Evolutionary conservation across 2,797 vertebrate genomes (phyloP).

Genomic region (Falco peregrinus): DNA sequence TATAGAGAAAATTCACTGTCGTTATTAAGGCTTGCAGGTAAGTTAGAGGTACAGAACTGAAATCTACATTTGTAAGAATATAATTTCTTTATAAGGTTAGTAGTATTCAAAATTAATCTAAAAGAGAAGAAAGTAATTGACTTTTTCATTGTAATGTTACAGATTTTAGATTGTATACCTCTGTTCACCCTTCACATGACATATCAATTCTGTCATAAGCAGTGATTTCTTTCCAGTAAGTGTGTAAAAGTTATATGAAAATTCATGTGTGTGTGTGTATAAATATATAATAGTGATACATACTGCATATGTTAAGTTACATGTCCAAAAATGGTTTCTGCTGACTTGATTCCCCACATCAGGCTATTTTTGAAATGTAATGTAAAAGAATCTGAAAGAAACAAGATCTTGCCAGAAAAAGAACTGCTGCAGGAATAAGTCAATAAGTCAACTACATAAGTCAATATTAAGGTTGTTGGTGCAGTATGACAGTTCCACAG

Average conservation of each 20-base stretch:
- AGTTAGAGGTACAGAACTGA: background rate
- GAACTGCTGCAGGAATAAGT: background rate
- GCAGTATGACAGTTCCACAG: background rate
- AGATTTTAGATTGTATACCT: background rate
- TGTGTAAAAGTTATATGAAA: background rate
- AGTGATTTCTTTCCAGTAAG: background rate
- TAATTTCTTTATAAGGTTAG: background rate
- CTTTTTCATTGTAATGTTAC: background rate
- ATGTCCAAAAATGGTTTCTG: background rate
- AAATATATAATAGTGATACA: background rate
- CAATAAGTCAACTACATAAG: background rate
- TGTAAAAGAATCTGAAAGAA: background rate
- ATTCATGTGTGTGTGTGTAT: accelerated
- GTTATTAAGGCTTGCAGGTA: background rate
- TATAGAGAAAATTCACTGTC: background rate
- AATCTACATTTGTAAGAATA: background rate
- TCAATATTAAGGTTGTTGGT: background rate
- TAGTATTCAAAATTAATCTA: background rate
- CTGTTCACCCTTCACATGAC: background rate
- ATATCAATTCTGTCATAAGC: background rate
- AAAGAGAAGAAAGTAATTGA: background rate
- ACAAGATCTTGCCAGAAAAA: background rate
- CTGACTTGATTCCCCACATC: background rate
- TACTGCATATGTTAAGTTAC: background rate
- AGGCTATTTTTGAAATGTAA: background rate